phyloP scores from a whole-genome alignment of 2,113 vertebrate species.

The Cyphomyrus plagiostoma region DNA sequence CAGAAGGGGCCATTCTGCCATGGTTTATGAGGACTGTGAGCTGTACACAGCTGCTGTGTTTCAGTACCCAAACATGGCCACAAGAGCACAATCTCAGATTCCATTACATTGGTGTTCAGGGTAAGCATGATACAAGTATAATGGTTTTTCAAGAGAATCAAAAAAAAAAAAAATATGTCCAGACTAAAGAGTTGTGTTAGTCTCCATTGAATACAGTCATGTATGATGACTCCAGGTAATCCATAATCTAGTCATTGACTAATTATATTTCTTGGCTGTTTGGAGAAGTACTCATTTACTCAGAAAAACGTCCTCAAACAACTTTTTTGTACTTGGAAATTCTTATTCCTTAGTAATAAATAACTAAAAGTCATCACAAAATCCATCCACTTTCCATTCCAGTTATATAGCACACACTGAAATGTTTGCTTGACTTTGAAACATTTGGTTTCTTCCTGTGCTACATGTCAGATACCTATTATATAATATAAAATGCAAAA shows the following conservation, averaged over 20 bases:
- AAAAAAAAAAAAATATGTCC: neutral
- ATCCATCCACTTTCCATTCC: neutral
- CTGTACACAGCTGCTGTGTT: neutral
- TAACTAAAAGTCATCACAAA: neutral
- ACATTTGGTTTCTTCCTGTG: neutral
- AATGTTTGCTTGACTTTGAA: neutral
- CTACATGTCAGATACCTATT: constrained; percentile 1
- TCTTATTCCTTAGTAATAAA: neutral
- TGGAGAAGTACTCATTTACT: neutral
- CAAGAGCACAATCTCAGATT: neutral
- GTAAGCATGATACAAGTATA: neutral
- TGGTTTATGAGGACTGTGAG: neutral
- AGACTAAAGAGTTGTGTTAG: neutral
- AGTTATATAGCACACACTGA: neutral
- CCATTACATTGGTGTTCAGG: neutral
- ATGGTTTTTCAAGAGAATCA: neutral
- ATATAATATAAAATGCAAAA: neutral
- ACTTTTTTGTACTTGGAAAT: neutral
- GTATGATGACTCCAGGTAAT: neutral
- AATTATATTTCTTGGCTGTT: neutral
- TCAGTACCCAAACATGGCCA: neutral
- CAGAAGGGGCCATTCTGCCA: neutral
- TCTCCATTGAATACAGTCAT: neutral
- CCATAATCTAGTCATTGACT: neutral
- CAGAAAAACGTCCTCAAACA: neutral